phyloP scores from a whole-genome alignment of 2,888 invertebrate genomes.

The Mimas tiliae region DNA sequence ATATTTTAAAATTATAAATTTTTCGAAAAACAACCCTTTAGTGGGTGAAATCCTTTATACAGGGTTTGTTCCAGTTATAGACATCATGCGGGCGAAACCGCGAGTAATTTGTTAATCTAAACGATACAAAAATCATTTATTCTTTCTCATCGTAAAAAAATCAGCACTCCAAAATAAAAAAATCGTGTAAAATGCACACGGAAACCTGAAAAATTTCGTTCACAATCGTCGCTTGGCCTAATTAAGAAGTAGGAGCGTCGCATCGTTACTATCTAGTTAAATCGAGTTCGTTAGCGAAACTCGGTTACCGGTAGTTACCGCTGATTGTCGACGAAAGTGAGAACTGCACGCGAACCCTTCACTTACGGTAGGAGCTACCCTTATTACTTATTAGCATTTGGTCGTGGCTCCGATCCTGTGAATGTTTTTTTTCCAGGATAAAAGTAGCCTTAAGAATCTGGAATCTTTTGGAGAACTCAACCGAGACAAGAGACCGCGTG shows the following conservation, averaged over 20 bases:
- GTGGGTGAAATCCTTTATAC: no score
- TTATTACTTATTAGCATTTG: no score
- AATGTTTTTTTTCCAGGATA: neutral
- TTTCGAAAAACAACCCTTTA: no score
- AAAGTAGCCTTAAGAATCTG: no score
- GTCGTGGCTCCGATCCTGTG: no score
- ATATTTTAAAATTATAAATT: no score
- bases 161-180: neutral
- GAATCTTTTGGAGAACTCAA: no score
- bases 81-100: no score
- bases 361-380: neutral
- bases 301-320: slow-evolving; percentile 66
- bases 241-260: slow-evolving; percentile 69
- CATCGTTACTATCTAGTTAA: slow-evolving; percentile 74
- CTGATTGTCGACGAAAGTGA: slow-evolving; percentile 76
- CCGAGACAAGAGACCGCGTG: no score
- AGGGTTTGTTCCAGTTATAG: no score
- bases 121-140: no score
- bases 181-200: neutral
- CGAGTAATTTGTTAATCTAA: no score
- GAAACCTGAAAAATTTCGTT: slow-evolving; percentile 51
- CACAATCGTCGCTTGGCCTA: slow-evolving; percentile 62
- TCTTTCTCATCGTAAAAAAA: neutral
- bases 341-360: slow-evolving; percentile 44
- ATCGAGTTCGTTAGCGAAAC: slow-evolving; percentile 75